These are phyloP conservation scores for Capitella teleta DNA, from an alignment of 1,140 invertebrate genomes.

Conservation along the genomic window DNA sequence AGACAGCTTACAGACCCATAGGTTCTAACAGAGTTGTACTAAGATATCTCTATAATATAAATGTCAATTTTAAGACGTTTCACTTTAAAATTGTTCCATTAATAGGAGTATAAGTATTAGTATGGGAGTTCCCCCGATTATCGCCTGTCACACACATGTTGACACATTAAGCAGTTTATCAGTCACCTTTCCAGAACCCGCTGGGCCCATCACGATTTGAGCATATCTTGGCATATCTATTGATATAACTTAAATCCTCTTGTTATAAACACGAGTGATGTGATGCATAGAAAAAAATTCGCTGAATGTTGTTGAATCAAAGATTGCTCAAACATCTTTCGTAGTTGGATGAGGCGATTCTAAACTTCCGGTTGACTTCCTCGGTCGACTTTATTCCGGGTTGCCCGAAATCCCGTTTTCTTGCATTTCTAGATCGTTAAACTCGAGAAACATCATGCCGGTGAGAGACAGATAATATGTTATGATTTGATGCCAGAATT, in stretches of 20 bases:
- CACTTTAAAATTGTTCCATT: not conserved
- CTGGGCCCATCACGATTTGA: constrained; percentile 89
- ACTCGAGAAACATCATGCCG: too few species aligned
- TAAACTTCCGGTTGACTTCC: too few species aligned
- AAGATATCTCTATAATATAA: not conserved
- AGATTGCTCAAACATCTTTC: too few species aligned
- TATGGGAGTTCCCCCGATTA: not conserved
- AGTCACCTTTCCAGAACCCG: constrained; percentile 87
- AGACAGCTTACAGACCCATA: not conserved
- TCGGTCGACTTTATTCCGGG: too few species aligned
- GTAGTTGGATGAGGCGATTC: too few species aligned
- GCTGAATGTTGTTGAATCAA: too few species aligned
- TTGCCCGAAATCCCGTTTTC: too few species aligned
- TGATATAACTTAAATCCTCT: not conserved
- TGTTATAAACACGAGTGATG: too few species aligned
- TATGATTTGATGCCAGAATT: too few species aligned
- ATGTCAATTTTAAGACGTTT: not conserved
- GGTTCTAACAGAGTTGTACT: not conserved
- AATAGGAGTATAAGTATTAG: not conserved
- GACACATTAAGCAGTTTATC: not conserved
- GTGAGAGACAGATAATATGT: too few species aligned
- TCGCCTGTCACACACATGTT: not conserved
- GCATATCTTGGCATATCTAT: constrained; percentile 54
- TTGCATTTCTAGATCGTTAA: too few species aligned
- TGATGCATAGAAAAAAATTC: too few species aligned